Base-by-base conservation (phyloP, 1,140 invertebrate genomes). In the Wasmannia auropunctata region DNA sequence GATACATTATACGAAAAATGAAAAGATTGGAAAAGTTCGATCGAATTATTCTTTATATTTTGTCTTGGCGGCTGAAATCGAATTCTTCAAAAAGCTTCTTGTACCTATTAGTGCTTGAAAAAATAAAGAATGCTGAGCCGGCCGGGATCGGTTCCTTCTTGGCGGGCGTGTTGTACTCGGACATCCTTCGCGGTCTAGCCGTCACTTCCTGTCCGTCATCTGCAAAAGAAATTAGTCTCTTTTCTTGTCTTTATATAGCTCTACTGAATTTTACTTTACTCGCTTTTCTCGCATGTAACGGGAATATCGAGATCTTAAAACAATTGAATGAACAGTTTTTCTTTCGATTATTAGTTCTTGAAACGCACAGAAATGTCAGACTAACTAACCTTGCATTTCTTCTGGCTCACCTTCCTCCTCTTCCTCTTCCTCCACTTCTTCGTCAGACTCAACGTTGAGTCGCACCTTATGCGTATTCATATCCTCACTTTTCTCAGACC, bases 51-150 rank as follows among this genome's bases (percentile, higher is more conserved):
- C 19, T 63, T 67, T 14, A 43, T 31, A 2, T 49, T 37, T 65
- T 67, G 34, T 79, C 3, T 67, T n/a, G 14, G 4, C 16, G 14
- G 34, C 8, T 28, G 22, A 51, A n/a, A 85, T 77, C 40, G 72
- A 43, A 86, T 76, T 63, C 14, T 28, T 43, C 19, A 19, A 54
- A 22, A 40, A 65, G 31, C 37, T n/a, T 10, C 34, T n/a, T 85
- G 43, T 96, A 99, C 98, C 97, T 98, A 96, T 99, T 99, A 43
- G 97, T 98, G 93, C 97, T 97, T 90, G 98, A 98, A 95, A 99
- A 99, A 94, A 99, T 96, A 96, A 99, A 99, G 96, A 99, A 99
- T 91, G 99, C 98, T 94, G 97, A 97, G 93, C 97, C 98, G 93
- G 97, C 97, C 88, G 99, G 99, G 95, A 99, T 99, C 76, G 99